Conservation (phyloP, 2,113 vertebrate species). For the Echinops telfairi region DNA sequence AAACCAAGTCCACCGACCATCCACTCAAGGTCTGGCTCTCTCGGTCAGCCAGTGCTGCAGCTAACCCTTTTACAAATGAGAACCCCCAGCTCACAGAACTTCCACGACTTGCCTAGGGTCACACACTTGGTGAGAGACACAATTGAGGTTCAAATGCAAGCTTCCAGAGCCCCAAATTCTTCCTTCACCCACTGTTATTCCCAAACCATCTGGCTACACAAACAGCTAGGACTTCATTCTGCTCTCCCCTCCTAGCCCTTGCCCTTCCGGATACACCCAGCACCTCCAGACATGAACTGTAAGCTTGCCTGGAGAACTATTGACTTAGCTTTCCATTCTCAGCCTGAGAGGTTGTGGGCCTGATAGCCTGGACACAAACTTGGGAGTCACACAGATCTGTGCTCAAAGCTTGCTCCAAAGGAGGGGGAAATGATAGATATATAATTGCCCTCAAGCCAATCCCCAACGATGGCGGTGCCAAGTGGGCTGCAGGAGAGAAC, state of each 20-base stretch:
- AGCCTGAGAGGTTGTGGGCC: not conserved
- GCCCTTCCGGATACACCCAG: not conserved
- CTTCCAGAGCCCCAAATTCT: constrained; percentile 34
- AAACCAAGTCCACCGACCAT: not conserved
- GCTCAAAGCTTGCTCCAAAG: constrained; percentile 45
- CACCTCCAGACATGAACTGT: constrained; percentile 34
- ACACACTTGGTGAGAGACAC: constrained; percentile 8
- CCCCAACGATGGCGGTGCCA: not conserved
- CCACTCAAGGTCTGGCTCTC: not conserved
- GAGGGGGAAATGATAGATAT: not conserved
- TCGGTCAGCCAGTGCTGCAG: too few relatives aligned
- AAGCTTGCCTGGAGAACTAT: not conserved
- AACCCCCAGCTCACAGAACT: not conserved
- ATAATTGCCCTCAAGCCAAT: not conserved
- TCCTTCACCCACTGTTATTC: not conserved
- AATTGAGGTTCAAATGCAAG: not conserved
- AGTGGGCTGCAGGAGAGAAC: not conserved
- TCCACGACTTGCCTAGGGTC: not conserved
- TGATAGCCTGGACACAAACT: not conserved
- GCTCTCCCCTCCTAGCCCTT: not conserved
- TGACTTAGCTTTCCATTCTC: constrained; percentile 5
- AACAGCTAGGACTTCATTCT: constrained; percentile 8
- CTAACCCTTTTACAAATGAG: too few relatives aligned
- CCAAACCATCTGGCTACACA: not conserved
- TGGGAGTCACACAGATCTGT: not conserved